Conservation (phyloP, 2,113 vertebrate genomes). For the Oncorhynchus nerka region DNA sequence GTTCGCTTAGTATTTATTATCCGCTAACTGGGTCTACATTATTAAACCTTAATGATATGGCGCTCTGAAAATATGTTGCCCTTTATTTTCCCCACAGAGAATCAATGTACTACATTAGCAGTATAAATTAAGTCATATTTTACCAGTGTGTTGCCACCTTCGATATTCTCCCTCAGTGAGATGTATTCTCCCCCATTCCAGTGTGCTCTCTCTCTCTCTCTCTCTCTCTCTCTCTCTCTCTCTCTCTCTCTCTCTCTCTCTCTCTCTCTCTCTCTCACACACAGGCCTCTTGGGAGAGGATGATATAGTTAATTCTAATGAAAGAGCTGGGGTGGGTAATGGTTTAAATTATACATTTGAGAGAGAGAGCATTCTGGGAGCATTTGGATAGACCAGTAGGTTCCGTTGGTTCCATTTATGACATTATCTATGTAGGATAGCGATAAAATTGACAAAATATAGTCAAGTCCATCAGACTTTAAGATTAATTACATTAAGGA, state of each 20-base stretch:
- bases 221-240: conserved; percentile 76
- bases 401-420: no score
- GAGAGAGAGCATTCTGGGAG: conserved; percentile 50
- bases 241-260: no score
- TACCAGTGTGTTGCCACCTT: conserved; percentile 86
- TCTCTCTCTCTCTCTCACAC: conserved; percentile 22
- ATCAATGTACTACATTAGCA: conserved; percentile 89
- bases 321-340: conserved; percentile 83
- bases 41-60: conserved; percentile 93
- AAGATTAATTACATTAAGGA: conserved; percentile 70
- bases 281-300: conserved; percentile 79
- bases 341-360: conserved; percentile 88
- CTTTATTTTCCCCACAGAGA: conserved; percentile 88
- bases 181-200: no score
- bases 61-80: conserved; percentile 81
- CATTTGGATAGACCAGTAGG: no score
- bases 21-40: conserved; percentile 91
- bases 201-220: conserved; percentile 19
- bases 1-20: conserved; percentile 79
- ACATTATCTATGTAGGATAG: conserved; percentile 11
- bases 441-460: conserved; percentile 67
- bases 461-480: conserved; percentile 71
- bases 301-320: conserved; percentile 90
- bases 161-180: conserved; percentile 80
- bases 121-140: conserved; percentile 96